Percentiles rank a stretch among this genome's conserved stretches.
phyloP scores from a whole-genome alignment of 2,113 vertebrate species.

The Todiramphus saurophagus region DNA sequence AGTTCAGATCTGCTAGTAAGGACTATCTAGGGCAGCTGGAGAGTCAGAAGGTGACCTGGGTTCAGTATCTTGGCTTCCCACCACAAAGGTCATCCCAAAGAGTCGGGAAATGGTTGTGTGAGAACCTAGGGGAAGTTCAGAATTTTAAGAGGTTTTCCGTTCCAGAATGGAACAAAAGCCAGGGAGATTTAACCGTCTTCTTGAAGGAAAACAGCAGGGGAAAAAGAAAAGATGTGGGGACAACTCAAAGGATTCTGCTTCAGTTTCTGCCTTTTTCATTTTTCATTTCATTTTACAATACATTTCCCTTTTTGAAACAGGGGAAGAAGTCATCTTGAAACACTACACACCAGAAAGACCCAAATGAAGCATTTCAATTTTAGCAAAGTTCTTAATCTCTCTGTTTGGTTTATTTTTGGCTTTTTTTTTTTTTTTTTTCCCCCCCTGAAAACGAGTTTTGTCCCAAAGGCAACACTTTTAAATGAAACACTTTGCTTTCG shows the following conservation, averaged over 20 bases:
- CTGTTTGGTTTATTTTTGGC: rapidly evolving
- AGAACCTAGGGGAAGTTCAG: neutral
- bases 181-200: neutral
- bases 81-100: neutral
- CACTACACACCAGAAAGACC: neutral
- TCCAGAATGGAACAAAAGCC: constrained; percentile 26
- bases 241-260: neutral
- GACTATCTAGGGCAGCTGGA: neutral
- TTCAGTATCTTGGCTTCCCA: neutral
- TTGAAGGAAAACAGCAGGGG: constrained; percentile 45
- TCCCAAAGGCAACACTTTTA: neutral
- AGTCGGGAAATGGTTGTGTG: neutral
- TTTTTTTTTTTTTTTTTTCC: rapidly evolving
- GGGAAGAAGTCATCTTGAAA: neutral
- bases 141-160: constrained; percentile 1
- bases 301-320: neutral
- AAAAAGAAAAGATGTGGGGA: neutral
- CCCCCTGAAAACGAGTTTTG: neutral
- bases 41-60: neutral
- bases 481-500: neutral
- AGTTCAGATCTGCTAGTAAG: neutral
- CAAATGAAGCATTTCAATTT: constrained; percentile 11
- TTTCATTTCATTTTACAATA: constrained; percentile 29
- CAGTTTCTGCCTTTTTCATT: neutral
- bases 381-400: neutral